phyloP scores from a whole-genome alignment of 2,888 invertebrate genomes.

The Julus scandinavius region DNA sequence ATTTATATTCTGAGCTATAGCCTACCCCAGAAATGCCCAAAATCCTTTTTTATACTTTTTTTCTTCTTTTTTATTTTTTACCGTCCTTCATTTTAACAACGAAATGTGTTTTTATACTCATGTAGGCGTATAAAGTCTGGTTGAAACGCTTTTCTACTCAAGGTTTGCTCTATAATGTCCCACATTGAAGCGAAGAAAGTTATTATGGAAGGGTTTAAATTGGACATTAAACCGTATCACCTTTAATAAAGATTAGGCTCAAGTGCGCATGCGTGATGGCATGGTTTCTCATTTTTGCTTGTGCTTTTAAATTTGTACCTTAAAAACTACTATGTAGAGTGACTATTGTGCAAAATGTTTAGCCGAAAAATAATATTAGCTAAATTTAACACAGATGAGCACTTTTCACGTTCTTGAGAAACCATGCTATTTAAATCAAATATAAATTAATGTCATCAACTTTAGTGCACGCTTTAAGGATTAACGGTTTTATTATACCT shows the following conservation, averaged over 20 bases:
- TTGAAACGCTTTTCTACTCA: background rate
- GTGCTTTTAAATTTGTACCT: background rate
- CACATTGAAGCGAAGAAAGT: background rate
- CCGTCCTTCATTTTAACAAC: background rate
- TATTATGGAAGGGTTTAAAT: constrained; percentile 2
- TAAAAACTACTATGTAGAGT: no score
- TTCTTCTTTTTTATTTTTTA: background rate
- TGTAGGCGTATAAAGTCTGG: constrained; percentile 1
- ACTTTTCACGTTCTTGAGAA: no score
- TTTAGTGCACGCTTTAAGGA: no score
- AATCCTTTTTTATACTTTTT: constrained; percentile 3
- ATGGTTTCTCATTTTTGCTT: background rate
- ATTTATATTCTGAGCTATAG: constrained; percentile 20
- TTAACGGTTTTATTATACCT: no score
- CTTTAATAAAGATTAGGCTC: constrained; percentile 15
- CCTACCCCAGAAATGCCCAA: background rate
- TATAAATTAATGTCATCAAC: no score
- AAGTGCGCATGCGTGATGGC: background rate
- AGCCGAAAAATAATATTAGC: no score
- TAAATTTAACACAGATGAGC: no score
- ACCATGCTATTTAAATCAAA: no score
- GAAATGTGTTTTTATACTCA: constrained; percentile 12
- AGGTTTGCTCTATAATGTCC: background rate
- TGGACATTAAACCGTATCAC: constrained; percentile 32
- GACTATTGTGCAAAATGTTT: no score